Percentiles rank a stretch among this genome's conserved stretches.
Evolutionary conservation across 1,140 invertebrate species (phyloP).

Genomic region (Bombus breviceps): DNA sequence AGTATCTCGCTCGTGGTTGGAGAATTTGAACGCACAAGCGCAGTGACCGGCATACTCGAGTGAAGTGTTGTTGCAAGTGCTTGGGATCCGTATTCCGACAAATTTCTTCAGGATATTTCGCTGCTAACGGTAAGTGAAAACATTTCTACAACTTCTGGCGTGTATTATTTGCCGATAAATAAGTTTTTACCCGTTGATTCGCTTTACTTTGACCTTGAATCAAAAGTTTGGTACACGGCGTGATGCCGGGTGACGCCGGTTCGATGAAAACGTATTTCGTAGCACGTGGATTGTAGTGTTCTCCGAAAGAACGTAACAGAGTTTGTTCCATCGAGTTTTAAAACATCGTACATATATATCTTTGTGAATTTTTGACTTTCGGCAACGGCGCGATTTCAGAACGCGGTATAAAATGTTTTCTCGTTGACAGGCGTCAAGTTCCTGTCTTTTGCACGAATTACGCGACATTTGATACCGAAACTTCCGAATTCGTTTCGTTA

Average conservation of each 20-base stretch:
- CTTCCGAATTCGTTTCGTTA: background rate
- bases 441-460: slow-evolving; percentile 2
- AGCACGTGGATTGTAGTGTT: slow-evolving; percentile 40
- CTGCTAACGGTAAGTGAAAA: slow-evolving; percentile 46
- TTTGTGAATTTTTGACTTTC: background rate
- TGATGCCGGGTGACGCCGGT: slow-evolving; percentile 55
- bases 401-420: background rate
- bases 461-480: slow-evolving; percentile 13
- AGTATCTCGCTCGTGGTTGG: slow-evolving; percentile 6
- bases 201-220: slow-evolving; percentile 25
- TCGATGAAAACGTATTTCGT: slow-evolving; percentile 35
- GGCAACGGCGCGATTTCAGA: too few species aligned
- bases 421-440: slow-evolving; percentile 28
- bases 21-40: slow-evolving; percentile 59
- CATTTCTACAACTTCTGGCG: too few species aligned
- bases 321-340: background rate
- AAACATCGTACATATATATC: background rate
- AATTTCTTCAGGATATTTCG: slow-evolving; percentile 52
- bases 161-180: background rate
- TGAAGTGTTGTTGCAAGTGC: slow-evolving; percentile 66
- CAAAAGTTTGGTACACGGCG: slow-evolving; percentile 5
- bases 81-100: slow-evolving; percentile 44
- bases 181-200: background rate
- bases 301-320: background rate
- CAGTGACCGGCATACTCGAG: slow-evolving; percentile 63